A percentile compares a stretch with the other conserved stretches of the same genome.
phyloP scores from a whole-genome alignment of 2,113 vertebrate species.

The Chloropsis hardwickii region DNA sequence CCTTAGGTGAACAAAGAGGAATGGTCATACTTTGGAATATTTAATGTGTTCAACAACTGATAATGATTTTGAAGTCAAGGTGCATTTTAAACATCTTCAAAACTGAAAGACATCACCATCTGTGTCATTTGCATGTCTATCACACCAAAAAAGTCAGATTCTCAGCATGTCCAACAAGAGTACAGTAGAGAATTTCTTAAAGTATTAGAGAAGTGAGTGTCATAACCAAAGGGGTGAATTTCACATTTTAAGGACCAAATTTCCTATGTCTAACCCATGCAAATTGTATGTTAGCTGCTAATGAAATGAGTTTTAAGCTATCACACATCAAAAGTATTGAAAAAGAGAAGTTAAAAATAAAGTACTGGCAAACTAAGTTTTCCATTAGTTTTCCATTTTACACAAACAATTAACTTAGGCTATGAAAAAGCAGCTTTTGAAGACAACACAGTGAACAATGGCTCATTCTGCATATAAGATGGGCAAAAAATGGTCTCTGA shows the following conservation, averaged over 20 bases:
- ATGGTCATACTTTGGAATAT: not conserved
- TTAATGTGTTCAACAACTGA: not conserved
- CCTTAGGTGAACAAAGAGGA: not conserved
- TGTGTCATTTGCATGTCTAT: not conserved
- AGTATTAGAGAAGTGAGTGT: not conserved
- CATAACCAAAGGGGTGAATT: not conserved
- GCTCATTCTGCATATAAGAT: not conserved
- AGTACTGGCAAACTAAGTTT: not conserved
- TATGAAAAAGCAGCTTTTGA: not conserved
- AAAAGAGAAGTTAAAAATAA: slow-evolving; percentile 20
- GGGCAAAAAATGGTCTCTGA: not conserved
- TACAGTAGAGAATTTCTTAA: not conserved
- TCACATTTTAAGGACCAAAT: not conserved
- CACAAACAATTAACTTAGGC: not conserved
- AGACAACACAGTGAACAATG: not conserved
- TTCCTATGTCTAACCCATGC: not conserved
- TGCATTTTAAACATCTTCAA: not conserved
- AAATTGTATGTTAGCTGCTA: not conserved
- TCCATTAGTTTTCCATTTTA: slow-evolving; percentile 12
- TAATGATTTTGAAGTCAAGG: not conserved
- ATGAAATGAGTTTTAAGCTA: not conserved
- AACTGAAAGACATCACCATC: not conserved
- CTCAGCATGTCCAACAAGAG: not conserved
- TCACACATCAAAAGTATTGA: not conserved
- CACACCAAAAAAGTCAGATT: not conserved